These are phyloP conservation scores for Solea solea DNA, from an alignment of 2,113 vertebrate genomes.

Conservation along the genomic window DNA sequence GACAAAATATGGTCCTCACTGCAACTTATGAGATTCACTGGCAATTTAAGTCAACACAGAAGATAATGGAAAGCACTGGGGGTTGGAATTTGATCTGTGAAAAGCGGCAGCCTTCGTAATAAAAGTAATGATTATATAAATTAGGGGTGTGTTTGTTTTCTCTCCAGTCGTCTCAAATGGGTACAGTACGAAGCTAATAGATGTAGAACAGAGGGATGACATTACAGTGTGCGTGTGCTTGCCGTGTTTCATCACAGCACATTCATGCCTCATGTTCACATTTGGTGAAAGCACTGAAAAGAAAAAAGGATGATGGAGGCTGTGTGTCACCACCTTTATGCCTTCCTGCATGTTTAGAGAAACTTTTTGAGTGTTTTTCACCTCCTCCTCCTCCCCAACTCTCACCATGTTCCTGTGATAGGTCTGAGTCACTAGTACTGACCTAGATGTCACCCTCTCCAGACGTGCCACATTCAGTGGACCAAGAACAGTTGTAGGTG, in stretches of 20 bases:
- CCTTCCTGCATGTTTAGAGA: not conserved
- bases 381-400: slow-evolving; percentile 50
- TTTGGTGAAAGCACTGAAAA: not conserved
- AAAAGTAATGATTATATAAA: slow-evolving; percentile 32
- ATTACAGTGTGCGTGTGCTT: slow-evolving; percentile 7
- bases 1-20: slow-evolving; percentile 53
- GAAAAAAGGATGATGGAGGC: not conserved
- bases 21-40: slow-evolving; percentile 31
- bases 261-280: slow-evolving; percentile 17
- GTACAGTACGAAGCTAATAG: slow-evolving; percentile 12
- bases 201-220: slow-evolving; percentile 14
- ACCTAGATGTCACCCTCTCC: slow-evolving; percentile 67
- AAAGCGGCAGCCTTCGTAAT: slow-evolving; percentile 29
- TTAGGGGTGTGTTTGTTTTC: slow-evolving; percentile 19
- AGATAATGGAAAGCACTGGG: slow-evolving; percentile 28
- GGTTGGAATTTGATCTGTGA: slow-evolving; percentile 45
- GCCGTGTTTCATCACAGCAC: slow-evolving; percentile 29
- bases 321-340: slow-evolving; percentile 1
- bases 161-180: slow-evolving; percentile 5
- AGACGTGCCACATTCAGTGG: slow-evolving; percentile 51
- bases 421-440: slow-evolving; percentile 66
- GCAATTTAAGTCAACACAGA: slow-evolving; percentile 32
- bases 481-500: slow-evolving; percentile 33
- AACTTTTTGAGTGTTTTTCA: slow-evolving; percentile 26
- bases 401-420: slow-evolving; percentile 49